Evolutionary conservation across 2,113 vertebrate genomes (phyloP).

Genomic region (Hydropotes inermis): DNA sequence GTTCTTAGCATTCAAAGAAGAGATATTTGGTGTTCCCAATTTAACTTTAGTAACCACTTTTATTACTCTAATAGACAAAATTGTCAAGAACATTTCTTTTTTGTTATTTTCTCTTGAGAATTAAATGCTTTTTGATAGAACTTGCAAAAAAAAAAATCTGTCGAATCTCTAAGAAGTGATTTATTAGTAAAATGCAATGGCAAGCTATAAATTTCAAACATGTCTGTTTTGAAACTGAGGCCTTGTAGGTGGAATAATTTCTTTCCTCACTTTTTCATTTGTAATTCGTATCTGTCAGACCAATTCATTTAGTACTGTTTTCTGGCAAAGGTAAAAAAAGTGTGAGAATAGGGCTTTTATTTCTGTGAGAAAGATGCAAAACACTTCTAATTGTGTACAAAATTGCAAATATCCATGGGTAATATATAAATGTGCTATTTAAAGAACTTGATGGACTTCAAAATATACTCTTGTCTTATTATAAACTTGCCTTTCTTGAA

Average conservation of each 20-base stretch:
- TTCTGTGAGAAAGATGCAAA: neutral
- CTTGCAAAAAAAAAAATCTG: neutral
- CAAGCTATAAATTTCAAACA: neutral
- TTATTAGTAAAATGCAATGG: neutral
- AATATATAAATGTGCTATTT: constrained; percentile 5
- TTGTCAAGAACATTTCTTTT: neutral
- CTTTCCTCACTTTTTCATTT: neutral
- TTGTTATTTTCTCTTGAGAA: neutral
- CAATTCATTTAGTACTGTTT: neutral
- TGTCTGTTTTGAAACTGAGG: neutral
- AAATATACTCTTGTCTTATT: neutral
- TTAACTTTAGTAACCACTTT: neutral
- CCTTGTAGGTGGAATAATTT: neutral
- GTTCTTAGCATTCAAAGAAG: neutral
- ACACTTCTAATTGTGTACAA: neutral
- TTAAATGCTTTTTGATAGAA: neutral
- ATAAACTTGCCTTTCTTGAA: neutral
- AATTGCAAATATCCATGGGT: neutral
- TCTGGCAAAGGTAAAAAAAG: neutral
- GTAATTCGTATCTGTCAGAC: neutral
- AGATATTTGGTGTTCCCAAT: neutral
- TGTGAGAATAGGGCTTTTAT: neutral
- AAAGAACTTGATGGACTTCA: neutral
- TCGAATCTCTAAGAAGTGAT: neutral
- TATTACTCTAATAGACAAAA: neutral